phyloP scores from a whole-genome alignment of 2,113 vertebrate species.

The Piprites chloris region DNA sequence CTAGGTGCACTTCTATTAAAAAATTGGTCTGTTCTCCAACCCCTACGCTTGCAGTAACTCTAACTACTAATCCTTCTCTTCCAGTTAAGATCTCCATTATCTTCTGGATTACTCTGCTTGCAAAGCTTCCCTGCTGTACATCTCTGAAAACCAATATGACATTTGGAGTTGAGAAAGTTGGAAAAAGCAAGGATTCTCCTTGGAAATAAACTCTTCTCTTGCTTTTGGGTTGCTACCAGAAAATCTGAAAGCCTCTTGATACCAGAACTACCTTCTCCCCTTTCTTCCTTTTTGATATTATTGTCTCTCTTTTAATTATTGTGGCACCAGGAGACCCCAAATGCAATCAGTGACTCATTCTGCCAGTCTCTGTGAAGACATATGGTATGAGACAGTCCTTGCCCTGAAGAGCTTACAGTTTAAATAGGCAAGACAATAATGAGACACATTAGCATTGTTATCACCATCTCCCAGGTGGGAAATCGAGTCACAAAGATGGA shows the following conservation, averaged over 20 bases:
- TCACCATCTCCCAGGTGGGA: slow-evolving; percentile 32
- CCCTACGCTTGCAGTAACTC: not conserved
- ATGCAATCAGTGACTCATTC: slow-evolving; percentile 60
- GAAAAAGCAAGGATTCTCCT: not conserved
- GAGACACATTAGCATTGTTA: slow-evolving; percentile 58
- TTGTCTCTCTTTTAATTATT: slow-evolving; percentile 64
- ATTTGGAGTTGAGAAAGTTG: slow-evolving; percentile 21
- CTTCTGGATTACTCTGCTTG: not conserved
- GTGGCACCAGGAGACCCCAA: slow-evolving; percentile 54
- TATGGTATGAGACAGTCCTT: slow-evolving; percentile 57
- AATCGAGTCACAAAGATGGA: slow-evolving; percentile 47
- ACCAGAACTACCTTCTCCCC: slow-evolving; percentile 27
- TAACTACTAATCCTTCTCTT: not conserved
- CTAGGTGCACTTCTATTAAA: not conserved
- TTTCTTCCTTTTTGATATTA: slow-evolving; percentile 54
- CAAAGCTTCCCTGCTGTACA: not conserved
- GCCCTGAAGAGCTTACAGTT: slow-evolving; percentile 58
- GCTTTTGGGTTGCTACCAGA: slow-evolving; percentile 13
- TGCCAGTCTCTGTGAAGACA: slow-evolving; percentile 56
- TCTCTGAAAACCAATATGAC: not conserved
- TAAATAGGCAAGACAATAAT: slow-evolving; percentile 64
- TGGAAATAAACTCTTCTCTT: not conserved
- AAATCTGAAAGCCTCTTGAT: slow-evolving; percentile 23
- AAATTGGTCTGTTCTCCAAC: not conserved
- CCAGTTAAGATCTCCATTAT: not conserved